Evolutionary conservation across 2,888 invertebrate species (phyloP).

Genomic region (Pharmacophagus antenor): DNA sequence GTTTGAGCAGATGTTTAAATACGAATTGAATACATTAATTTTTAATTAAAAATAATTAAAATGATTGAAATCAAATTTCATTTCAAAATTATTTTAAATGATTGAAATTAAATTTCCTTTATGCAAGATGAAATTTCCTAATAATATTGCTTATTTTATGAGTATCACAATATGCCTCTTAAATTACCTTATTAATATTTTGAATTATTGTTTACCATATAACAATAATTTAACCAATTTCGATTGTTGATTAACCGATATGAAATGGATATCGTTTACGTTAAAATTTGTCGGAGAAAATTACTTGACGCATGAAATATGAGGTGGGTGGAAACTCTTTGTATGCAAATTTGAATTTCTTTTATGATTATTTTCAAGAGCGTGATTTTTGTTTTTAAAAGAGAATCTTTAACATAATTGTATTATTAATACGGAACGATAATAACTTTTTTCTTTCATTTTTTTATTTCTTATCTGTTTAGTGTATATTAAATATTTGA

Average conservation of each 20-base stretch:
- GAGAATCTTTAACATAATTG: background rate
- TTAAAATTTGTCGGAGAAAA: constrained; percentile 19
- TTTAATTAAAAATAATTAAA: too few species aligned
- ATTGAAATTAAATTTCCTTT: background rate
- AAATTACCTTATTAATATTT: background rate
- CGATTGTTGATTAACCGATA: constrained; percentile 3
- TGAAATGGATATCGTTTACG: constrained; percentile 4
- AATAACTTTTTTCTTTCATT: background rate
- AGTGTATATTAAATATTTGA: too few species aligned
- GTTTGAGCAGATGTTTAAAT: too few species aligned
- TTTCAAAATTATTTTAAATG: too few species aligned
- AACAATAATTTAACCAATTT: constrained; percentile 2
- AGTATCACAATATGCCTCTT: background rate
- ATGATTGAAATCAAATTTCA: too few species aligned
- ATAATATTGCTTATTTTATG: background rate
- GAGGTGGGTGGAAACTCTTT: constrained; percentile 20
- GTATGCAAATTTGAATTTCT: constrained; percentile 27
- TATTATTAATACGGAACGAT: background rate
- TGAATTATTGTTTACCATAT: background rate
- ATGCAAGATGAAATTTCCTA: too few species aligned
- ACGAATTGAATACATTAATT: too few species aligned
- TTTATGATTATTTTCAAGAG: constrained; percentile 17
- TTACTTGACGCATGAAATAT: constrained; percentile 27
- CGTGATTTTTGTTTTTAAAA: constrained; percentile 15
- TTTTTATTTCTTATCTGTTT: background rate